Percentiles rank a stretch among this genome's conserved stretches.
Conservation (phyloP, 2,797 vertebrate genomes). For the Helicolenus hilgendorfi region DNA sequence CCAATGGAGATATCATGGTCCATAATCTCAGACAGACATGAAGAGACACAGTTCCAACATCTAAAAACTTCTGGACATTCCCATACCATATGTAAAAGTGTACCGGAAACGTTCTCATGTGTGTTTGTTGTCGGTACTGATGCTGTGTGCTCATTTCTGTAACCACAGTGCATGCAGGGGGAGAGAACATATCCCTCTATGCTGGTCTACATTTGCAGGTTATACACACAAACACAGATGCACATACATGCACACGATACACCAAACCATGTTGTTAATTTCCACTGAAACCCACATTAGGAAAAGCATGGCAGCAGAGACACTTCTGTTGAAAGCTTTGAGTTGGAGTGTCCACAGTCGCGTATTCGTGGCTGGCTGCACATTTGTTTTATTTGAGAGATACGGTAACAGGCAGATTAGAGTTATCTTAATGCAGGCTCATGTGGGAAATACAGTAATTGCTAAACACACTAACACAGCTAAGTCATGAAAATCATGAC, state of each 20-base stretch:
- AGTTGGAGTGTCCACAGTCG: background rate
- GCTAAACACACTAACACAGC: background rate
- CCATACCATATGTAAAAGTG: background rate
- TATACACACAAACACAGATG: background rate
- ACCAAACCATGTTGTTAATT: background rate
- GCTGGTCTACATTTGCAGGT: background rate
- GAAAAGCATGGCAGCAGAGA: background rate
- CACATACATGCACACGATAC: fast-evolving
- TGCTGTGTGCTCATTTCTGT: background rate
- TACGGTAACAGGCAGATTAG: background rate
- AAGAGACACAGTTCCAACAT: background rate
- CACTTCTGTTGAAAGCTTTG: background rate
- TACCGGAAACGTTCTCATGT: background rate
- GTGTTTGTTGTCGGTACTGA: background rate
- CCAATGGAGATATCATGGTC: background rate
- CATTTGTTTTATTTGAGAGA: too few species aligned
- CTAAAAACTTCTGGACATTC: background rate
- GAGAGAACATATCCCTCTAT: background rate
- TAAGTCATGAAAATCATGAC: background rate
- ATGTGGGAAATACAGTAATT: background rate
- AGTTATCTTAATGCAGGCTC: too few species aligned
- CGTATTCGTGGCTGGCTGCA: too few species aligned
- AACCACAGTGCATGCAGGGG: conserved; percentile 30
- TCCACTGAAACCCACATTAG: background rate
- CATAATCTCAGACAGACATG: background rate